These are phyloP conservation scores for Falco peregrinus DNA, from an alignment of 2,797 vertebrate genomes.

Conservation along the genomic window DNA sequence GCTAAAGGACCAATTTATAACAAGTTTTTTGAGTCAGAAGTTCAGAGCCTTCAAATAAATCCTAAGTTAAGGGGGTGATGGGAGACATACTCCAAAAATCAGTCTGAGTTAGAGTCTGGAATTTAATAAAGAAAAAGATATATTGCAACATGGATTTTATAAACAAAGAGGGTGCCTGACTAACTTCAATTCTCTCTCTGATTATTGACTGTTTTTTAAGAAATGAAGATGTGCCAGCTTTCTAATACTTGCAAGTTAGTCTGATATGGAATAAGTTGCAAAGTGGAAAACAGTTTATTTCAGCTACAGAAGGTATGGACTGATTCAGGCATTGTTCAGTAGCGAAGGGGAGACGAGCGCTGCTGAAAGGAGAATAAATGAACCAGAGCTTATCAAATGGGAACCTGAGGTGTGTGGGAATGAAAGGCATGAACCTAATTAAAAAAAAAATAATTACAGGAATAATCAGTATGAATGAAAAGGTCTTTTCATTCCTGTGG, in stretches of 20 bases:
- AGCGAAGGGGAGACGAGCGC: neutral
- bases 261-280: neutral
- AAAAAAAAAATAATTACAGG: neutral
- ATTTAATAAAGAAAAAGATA: neutral
- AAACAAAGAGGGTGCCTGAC: neutral
- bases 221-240: fast-evolving
- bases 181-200: neutral
- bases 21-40: neutral
- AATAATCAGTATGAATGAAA: neutral
- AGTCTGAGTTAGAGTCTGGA: neutral
- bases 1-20: neutral
- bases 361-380: neutral
- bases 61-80: neutral
- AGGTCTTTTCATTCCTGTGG: neutral
- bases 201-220: neutral
- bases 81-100: neutral
- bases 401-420: neutral
- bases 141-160: neutral
- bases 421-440: neutral
- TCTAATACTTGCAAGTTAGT: neutral
- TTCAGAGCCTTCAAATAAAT: neutral
- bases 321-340: neutral
- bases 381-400: neutral
- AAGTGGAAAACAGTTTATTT: neutral
- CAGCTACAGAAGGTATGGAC: neutral